Evolutionary conservation across 1,140 invertebrate species (phyloP).

Genomic region (Lasioglossum albipes): DNA sequence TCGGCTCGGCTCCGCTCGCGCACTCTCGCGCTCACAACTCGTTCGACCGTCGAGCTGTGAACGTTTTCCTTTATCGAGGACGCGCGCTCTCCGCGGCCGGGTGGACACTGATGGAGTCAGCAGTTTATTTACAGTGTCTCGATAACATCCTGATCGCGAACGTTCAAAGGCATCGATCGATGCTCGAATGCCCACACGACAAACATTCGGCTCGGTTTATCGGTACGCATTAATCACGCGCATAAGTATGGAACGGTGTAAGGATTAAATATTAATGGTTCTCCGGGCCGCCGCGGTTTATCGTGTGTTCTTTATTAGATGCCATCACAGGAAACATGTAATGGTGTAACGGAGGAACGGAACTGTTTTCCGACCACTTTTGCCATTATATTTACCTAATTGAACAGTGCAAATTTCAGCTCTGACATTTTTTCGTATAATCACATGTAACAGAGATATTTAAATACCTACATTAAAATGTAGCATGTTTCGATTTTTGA

Average conservation of each 20-base stretch:
- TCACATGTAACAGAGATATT: no score
- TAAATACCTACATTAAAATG: no score
- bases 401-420: no score
- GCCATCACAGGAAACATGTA: slow-evolving; percentile 2
- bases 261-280: slow-evolving; percentile 15
- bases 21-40: slow-evolving; percentile 62
- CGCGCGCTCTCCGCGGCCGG: not conserved
- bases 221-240: not conserved
- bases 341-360: slow-evolving; percentile 3
- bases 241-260: not conserved
- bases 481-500: no score
- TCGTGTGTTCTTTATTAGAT: slow-evolving; percentile 10
- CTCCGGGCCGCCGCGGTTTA: not conserved
- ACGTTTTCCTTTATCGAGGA: slow-evolving; percentile 34
- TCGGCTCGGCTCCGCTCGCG: slow-evolving; percentile 44
- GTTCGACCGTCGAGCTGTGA: slow-evolving; percentile 61
- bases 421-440: no score
- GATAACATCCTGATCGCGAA: no score
- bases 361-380: slow-evolving; percentile 16
- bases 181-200: not conserved
- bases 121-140: no score
- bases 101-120: no score
- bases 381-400: no score
- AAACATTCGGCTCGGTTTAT: not conserved
- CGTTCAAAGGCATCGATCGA: no score